Evolutionary conservation across 2,797 vertebrate species (phyloP).

Genomic region (Scleropages formosus): DNA sequence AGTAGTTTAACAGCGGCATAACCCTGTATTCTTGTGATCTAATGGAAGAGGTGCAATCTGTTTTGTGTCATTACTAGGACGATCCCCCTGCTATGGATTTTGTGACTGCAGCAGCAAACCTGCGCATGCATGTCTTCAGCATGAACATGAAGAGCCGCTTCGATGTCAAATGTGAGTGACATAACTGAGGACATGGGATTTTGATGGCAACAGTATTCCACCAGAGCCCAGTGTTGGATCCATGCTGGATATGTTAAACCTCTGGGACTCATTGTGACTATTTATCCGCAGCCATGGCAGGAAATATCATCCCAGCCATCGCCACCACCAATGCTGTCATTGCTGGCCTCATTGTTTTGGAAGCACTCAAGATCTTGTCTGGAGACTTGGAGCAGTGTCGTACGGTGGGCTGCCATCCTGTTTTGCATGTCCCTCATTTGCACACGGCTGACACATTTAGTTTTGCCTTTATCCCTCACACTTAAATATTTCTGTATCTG

Average conservation of each 20-base stretch:
- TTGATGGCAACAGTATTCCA: background rate
- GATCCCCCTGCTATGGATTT: conserved; percentile 95
- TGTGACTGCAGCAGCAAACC: conserved; percentile 90
- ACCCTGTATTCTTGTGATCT: no score
- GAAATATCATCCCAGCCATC: conserved; percentile 97
- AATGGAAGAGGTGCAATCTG: no score
- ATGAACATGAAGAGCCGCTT: conserved; percentile 98
- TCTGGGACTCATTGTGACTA: background rate
- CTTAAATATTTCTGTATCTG: no score
- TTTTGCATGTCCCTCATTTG: background rate
- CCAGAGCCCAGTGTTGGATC: background rate
- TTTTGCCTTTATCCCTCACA: no score
- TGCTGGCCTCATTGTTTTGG: conserved; percentile 95
- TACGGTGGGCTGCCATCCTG: conserved; percentile 72
- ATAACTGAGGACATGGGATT: background rate
- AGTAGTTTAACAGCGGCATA: no score
- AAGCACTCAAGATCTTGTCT: conserved; percentile 89
- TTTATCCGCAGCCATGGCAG: conserved; percentile 85
- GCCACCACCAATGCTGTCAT: conserved; percentile 98
- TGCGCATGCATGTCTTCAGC: conserved; percentile 97
- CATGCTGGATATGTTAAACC: background rate
- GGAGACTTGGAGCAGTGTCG: conserved; percentile 90
- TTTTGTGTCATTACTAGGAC: conserved; percentile 69
- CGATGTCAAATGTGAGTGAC: conserved; percentile 94
- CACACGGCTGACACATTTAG: background rate